Percentiles rank a stretch among this genome's conserved stretches.
phyloP scores from a whole-genome alignment of 2,797 vertebrate genomes.

The Chelmon rostratus region DNA sequence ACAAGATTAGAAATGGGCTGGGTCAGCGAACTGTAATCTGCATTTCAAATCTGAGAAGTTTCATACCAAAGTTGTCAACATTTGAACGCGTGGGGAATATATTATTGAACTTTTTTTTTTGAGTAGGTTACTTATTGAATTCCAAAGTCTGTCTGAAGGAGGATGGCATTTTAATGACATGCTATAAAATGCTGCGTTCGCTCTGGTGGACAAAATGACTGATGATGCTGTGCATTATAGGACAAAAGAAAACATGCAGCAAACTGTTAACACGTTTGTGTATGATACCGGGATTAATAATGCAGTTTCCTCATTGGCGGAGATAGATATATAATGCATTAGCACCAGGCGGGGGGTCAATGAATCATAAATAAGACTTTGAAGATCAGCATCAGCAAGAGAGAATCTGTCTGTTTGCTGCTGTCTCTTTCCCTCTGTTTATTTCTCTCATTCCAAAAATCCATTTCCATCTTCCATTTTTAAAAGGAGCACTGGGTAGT shows the following conservation, averaged over 20 bases:
- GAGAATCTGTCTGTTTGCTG: conserved; percentile 38
- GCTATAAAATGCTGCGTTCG: conserved; percentile 39
- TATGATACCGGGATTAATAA: conserved; percentile 55
- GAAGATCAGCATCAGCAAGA: conserved; percentile 53
- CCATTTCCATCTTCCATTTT: conserved; percentile 34
- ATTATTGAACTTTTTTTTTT: conserved; percentile 25
- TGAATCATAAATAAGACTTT: conserved; percentile 72
- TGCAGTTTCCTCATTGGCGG: conserved; percentile 48
- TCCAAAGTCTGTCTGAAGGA: conserved; percentile 22
- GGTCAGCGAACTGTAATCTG: conserved; percentile 29
- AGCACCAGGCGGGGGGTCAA: conserved; percentile 46
- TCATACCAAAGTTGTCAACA: conserved; percentile 26
- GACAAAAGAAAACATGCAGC: conserved; percentile 39
- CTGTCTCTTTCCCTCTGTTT: conserved; percentile 10
- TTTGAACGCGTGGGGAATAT: conserved; percentile 14
- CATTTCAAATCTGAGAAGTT: conserved; percentile 31
- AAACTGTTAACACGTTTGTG: conserved; percentile 49
- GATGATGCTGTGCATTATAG: conserved; percentile 38
- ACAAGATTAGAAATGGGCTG: conserved; percentile 13
- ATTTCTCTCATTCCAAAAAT: conserved; percentile 24
- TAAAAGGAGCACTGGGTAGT: neutral
- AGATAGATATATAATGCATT: conserved; percentile 69
- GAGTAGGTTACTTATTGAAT: conserved; percentile 24
- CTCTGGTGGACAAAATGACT: conserved; percentile 51
- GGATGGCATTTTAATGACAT: conserved; percentile 37